Evolutionary conservation across 2,797 vertebrate species (phyloP), one percentile per base, ranked within the genome.

Genomic region (Acanthurus leucopareius): DNA sequence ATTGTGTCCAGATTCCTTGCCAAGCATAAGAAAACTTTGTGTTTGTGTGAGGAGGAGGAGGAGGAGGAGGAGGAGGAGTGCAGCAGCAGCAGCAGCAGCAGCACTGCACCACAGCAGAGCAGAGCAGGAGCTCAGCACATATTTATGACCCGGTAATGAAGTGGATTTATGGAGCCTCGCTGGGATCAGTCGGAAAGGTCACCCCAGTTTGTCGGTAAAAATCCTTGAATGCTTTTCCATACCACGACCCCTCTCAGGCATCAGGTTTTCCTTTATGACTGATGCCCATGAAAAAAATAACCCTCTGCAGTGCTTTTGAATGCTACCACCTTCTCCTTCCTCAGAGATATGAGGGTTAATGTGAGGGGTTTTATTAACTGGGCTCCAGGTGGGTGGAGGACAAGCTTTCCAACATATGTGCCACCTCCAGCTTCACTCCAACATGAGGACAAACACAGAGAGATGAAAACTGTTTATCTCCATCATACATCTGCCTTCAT

Each of bases 201-300:
- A 85, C 66, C 73, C 73, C 20, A 80, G 74, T 82, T 83, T 89
- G 75, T 86, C 69, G 47, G 88, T 88, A 71, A 90, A 38, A 89
- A 89, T 59, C 71, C 79, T 84, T 93, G 87, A 94, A 90, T 75
- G 86, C 67, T 93, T 93, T 91, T 86, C 90, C 90, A 92, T 86
- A 77, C 89, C 25, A 14, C 40, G 64, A 69, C 77, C 83, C 59
- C 64, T 76, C 69, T 63, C 59, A 52, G 64, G 48, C 62, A 73
- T 40, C 32, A 82, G 49, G 60, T 91, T 84, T 77, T 32, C 54
- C 45, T 70, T 51, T 83, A 84, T 93, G 91, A 91, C 89, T 91
- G 80, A 94, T 90, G 76, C 77, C 49, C 75, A 75, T 83, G 85
- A 87, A 76, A 86, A n/a, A n/a, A n/a, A n/a, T n/a, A 88, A 76